phyloP scores from a whole-genome alignment of 2,797 vertebrate genomes.

The Characodon lateralis region DNA sequence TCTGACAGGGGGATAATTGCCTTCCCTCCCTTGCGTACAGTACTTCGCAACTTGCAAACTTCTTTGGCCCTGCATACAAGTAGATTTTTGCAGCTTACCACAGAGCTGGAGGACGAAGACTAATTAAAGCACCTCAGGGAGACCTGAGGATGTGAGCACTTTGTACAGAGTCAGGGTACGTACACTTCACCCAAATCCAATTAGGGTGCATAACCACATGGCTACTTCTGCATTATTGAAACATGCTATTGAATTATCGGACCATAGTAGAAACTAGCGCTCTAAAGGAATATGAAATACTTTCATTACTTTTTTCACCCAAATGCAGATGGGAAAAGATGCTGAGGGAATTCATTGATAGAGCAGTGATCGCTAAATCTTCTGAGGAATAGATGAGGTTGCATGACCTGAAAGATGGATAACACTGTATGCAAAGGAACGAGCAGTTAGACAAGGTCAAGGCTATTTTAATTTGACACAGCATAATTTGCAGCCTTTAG shows the following conservation, averaged over 20 bases:
- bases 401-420: neutral
- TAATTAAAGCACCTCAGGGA: constrained; percentile 54
- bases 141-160: constrained; percentile 36
- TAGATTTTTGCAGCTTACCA: constrained; percentile 30
- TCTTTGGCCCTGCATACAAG: constrained; percentile 35
- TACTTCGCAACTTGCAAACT: constrained; percentile 40
- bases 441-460: constrained; percentile 16
- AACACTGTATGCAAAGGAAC: neutral
- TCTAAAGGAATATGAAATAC: constrained; percentile 5
- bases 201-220: constrained; percentile 52
- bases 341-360: neutral
- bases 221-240: constrained; percentile 62
- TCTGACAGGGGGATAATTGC: constrained; percentile 5
- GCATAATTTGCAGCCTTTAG: constrained; percentile 21
- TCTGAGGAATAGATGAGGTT: neutral
- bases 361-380: neutral
- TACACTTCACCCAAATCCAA: constrained; percentile 52
- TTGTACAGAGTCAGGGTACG: constrained; percentile 32
- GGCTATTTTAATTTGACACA: neutral
- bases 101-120: constrained; percentile 28
- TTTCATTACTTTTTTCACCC: constrained; percentile 15
- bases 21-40: constrained; percentile 10
- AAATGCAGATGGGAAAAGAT: neutral
- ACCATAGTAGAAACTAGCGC: constrained; percentile 9
- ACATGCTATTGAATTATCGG: constrained; percentile 19